Conservation (phyloP, 2,113 vertebrate genomes). For the Myotis yumanensis region DNA sequence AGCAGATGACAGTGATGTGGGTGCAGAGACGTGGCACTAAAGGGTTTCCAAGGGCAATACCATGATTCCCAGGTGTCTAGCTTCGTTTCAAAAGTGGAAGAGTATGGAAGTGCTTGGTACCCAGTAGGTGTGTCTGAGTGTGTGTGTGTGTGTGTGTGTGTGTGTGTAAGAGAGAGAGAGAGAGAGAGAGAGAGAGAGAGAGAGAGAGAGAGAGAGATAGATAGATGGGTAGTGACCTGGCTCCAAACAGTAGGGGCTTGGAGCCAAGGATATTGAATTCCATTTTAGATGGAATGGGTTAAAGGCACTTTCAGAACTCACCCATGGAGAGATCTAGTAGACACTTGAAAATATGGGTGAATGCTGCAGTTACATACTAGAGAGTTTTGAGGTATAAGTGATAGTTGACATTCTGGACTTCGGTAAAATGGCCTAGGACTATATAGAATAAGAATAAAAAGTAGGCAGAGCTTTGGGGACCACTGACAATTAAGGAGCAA, state of each 20-base stretch:
- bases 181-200: background rate
- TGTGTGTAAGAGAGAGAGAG: background rate
- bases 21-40: background rate
- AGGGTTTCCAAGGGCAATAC: background rate
- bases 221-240: background rate
- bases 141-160: background rate
- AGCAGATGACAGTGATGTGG: background rate
- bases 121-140: background rate
- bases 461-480: background rate
- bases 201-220: background rate
- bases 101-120: background rate
- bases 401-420: background rate
- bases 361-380: background rate
- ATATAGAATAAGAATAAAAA: background rate
- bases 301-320: slow-evolving; percentile 25
- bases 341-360: background rate
- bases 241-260: background rate
- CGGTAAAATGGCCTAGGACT: background rate
- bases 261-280: background rate
- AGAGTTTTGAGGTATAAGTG: background rate
- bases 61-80: background rate
- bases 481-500: background rate
- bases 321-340: background rate
- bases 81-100: background rate
- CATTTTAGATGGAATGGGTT: background rate